These are phyloP conservation scores for Trachelus troglodyta DNA, from an alignment of 2,888 invertebrate species.

Conservation along the genomic window DNA sequence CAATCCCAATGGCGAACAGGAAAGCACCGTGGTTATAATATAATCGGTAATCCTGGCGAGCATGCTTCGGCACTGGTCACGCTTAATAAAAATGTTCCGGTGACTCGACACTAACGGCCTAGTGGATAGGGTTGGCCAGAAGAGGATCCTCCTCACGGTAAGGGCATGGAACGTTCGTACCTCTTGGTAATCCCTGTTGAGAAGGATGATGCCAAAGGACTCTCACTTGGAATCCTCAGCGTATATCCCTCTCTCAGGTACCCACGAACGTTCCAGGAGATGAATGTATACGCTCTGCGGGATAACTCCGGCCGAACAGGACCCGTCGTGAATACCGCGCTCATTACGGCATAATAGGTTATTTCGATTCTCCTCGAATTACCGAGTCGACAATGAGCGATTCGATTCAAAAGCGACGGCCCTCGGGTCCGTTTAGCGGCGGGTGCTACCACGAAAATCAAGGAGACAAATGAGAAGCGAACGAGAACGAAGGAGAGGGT, in stretches of 20 bases:
- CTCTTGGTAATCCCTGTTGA: conserved; percentile 1
- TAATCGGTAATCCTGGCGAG: no score
- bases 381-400: conserved; percentile 61
- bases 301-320: conserved; percentile 13
- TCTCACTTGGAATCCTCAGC: conserved; percentile 6
- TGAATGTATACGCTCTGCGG: conserved; percentile 31
- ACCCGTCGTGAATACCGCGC: conserved; percentile 47
- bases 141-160: no score
- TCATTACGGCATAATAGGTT: conserved; percentile 62
- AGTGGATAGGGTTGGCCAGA: no score
- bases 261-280: conserved; percentile 21
- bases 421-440: neutral
- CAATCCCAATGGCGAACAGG: neutral
- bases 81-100: no score
- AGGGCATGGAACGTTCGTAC: neutral
- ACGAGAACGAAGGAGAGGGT: neutral
- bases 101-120: no score
- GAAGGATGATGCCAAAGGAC: neutral
- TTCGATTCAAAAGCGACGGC: conserved; percentile 52
- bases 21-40: neutral
- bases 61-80: no score
- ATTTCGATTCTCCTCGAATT: conserved; percentile 63
- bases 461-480: conserved; percentile 1
- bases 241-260: conserved; percentile 10
- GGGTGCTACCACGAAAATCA: neutral